Evolutionary conservation across 2,113 vertebrate species (phyloP), one percentile per base, ranked within the genome.

Genomic region (Heterochromis multidens): DNA sequence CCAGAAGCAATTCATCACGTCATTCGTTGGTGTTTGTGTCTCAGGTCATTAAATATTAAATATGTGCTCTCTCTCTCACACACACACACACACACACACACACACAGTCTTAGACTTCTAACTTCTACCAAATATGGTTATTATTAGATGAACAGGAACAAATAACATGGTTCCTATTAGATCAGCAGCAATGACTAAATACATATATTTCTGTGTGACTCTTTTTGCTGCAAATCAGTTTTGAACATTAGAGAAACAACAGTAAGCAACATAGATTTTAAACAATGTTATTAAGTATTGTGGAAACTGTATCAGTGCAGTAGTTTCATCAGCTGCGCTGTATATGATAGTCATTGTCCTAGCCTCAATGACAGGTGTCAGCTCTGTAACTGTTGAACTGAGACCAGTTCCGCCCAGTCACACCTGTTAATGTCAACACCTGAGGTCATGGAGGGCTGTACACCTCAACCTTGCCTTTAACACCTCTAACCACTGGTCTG

Each of bases 391-490:
- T 87, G 83, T 79, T 88, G 70, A 40, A 40, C 46, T 76, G 74
- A 58, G 72, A 29, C 81, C 59, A 29, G 60, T 87, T 43, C 79
- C 86, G 84, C 90, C 92, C 83, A 79, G 72, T 92, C 92, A 94
- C 95, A 94, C 92, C 93, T 94, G 93, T 83, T 91, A 61, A 82
- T 91, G 83, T 93, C 74, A 89, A 78, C 88, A 92, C 89, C 91
- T 90, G 90, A 91, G 91, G 94, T 92, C 91, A 85, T 4, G 63
- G 49, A 77, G 60, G 91, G 62, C 80, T 25, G 23, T 58, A 72
- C 87, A 81, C 82, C 77, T 84, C 88, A 81, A 58, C 72, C 84
- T 52, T 62, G 72, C 82, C 74, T 92, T 93, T 95, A 90, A 91
- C 79, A 63, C 31, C 62, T 81, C 25, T 93, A 92, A 93, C 87